Percentiles rank a stretch among this genome's conserved stretches.
phyloP scores from a whole-genome alignment of 2,797 vertebrate genomes.

The Syncerus caffer region DNA sequence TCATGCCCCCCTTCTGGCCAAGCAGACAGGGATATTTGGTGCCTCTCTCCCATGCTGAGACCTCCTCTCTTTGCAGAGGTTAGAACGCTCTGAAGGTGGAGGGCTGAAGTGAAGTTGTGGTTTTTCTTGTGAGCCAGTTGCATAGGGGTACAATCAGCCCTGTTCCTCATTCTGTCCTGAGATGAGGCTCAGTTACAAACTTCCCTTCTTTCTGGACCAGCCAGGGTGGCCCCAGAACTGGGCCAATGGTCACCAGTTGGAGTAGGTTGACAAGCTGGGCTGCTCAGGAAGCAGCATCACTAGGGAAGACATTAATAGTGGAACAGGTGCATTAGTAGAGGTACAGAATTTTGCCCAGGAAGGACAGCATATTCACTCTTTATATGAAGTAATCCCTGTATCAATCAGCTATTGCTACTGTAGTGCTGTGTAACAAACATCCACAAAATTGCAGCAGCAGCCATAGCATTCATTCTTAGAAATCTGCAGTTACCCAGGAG shows the following conservation, averaged over 20 bases:
- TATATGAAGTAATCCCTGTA: neutral
- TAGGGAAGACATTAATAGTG: neutral
- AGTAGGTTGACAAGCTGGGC: neutral
- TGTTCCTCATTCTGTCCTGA: neutral
- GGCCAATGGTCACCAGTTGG: neutral
- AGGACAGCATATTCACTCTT: neutral
- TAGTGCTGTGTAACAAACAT: neutral
- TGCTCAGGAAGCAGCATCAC: neutral
- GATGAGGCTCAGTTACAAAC: neutral
- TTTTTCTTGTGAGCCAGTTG: neutral
- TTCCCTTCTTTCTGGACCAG: neutral
- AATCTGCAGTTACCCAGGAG: neutral
- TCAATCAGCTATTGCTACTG: neutral
- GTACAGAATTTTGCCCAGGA: neutral
- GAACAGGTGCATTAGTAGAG: neutral
- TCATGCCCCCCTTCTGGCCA: slow-evolving; percentile 27
- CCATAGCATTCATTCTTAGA: neutral
- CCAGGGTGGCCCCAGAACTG: neutral
- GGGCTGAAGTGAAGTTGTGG: neutral
- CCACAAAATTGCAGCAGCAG: neutral
- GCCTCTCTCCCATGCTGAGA: neutral
- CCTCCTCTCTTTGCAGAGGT: neutral
- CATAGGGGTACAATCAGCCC: neutral
- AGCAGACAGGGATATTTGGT: neutral
- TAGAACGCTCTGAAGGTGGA: neutral